These are phyloP conservation scores for Trichechus manatus DNA, from an alignment of 2,113 vertebrate genomes.

Conservation along the genomic window DNA sequence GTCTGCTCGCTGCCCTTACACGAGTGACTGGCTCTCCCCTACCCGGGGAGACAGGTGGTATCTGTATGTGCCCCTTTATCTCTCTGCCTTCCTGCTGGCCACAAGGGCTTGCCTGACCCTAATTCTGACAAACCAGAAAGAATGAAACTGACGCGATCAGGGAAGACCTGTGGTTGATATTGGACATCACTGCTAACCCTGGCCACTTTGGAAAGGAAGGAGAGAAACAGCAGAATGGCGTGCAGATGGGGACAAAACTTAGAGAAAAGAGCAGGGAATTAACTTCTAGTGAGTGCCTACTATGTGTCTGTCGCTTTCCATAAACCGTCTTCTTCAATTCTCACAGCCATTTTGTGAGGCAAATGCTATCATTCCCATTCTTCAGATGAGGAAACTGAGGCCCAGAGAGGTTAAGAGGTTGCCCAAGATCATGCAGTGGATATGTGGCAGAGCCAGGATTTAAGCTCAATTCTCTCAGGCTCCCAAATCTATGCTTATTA, in stretches of 20 bases:
- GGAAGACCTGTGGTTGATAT: background rate
- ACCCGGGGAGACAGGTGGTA: slow-evolving; percentile 58
- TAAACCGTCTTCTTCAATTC: background rate
- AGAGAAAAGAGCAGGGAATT: background rate
- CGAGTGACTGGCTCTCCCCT: slow-evolving; percentile 32
- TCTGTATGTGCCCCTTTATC: background rate
- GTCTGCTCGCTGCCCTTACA: background rate
- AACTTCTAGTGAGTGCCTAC: background rate
- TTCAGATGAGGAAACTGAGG: background rate
- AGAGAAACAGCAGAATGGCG: accelerated
- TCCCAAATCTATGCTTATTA: background rate
- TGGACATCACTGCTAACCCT: accelerated
- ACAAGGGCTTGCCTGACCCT: background rate
- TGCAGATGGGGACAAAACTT: background rate
- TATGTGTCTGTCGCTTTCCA: background rate
- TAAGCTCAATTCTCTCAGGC: background rate
- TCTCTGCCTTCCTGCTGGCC: background rate
- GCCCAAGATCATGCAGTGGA: accelerated
- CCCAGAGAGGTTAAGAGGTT: background rate
- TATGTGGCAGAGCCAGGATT: background rate
- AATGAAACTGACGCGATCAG: background rate
- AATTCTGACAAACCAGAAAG: background rate
- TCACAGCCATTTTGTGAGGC: background rate
- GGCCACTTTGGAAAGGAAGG: background rate
- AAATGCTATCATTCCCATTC: background rate